These are phyloP conservation scores for Leptocoma aspasia DNA, from an alignment of 2,113 vertebrate genomes.

Conservation along the genomic window DNA sequence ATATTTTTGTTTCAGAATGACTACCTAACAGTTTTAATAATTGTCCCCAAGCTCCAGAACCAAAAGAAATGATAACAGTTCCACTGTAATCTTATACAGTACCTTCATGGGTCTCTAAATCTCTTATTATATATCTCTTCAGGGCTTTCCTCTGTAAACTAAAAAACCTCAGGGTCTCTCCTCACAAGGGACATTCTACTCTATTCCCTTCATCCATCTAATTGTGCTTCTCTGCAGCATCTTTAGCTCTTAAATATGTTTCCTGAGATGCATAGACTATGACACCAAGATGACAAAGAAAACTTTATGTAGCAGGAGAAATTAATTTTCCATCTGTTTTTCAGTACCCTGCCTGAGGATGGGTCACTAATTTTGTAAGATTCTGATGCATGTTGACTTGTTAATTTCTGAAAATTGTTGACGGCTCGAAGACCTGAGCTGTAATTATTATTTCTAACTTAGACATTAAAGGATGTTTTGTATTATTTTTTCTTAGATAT, in stretches of 20 bases:
- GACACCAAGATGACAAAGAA: neutral
- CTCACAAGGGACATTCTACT: rapidly evolving
- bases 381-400: neutral
- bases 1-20: neutral
- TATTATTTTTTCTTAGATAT: neutral
- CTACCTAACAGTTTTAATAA: neutral
- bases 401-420: neutral
- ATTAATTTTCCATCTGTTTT: neutral
- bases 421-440: neutral
- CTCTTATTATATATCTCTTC: neutral
- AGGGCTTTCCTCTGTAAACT: neutral
- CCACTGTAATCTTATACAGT: neutral
- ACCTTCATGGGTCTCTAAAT: neutral
- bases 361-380: neutral
- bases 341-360: too few relatives aligned
- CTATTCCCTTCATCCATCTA: neutral
- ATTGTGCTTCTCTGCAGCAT: neutral
- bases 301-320: neutral
- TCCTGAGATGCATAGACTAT: neutral
- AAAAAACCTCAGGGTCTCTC: neutral
- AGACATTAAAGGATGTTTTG: neutral
- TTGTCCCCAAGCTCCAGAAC: neutral
- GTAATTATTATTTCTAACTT: neutral
- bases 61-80: neutral
- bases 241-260: neutral